A percentile compares a stretch with the other conserved stretches of the same genome.
Evolutionary conservation across 2,113 vertebrate genomes (phyloP).

Genomic region (Harpagus bidentatus): DNA sequence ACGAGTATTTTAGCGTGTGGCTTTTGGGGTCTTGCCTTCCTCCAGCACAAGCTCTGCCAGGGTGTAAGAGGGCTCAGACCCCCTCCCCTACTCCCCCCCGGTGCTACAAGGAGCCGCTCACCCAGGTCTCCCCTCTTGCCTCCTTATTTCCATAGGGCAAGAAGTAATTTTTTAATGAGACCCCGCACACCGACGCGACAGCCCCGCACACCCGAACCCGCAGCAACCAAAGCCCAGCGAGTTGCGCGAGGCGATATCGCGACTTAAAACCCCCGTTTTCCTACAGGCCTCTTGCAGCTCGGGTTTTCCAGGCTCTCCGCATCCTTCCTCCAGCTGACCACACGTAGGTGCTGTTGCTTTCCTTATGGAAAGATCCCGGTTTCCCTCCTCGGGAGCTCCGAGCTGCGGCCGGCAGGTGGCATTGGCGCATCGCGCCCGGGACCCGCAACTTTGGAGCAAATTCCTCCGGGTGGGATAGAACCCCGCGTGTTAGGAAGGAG

Average conservation of each 20-base stretch:
- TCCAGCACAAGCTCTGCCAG: background rate
- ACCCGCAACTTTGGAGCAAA: fast-evolving
- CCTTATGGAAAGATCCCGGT: background rate
- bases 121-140: background rate
- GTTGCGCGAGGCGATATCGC: fast-evolving
- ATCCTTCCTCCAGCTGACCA: background rate
- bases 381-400: too few species aligned
- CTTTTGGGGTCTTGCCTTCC: background rate
- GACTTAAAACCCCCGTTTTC: fast-evolving
- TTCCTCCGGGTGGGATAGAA: fast-evolving
- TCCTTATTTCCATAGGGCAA: fast-evolving
- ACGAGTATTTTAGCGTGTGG: fast-evolving
- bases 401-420: conserved; percentile 26
- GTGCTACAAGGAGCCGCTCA: fast-evolving
- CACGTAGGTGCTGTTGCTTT: background rate
- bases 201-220: fast-evolving
- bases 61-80: too few species aligned
- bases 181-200: fast-evolving
- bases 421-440: background rate
- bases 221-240: background rate
- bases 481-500: fast-evolving
- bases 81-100: too few species aligned
- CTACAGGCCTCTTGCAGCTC: fast-evolving
- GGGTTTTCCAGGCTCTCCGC: fast-evolving
- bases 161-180: fast-evolving